Base-by-base conservation (phyloP, 2,113 vertebrate genomes). In the Paradoxurus hermaphroditus region DNA sequence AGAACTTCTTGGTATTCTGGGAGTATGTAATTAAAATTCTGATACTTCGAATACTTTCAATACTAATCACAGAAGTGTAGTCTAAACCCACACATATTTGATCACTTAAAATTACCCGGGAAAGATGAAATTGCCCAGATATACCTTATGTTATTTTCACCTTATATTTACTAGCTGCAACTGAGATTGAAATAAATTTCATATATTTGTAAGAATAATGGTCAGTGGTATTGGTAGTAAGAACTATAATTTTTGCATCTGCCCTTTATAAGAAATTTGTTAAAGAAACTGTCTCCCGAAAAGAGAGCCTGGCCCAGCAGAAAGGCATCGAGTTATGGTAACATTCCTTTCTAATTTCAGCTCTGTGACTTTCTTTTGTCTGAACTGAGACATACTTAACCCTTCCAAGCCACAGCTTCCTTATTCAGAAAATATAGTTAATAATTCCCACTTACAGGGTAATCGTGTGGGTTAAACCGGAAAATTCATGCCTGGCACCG, bases 181-280 rank as follows among this genome's bases (percentile, higher is more conserved):
- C 49, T 68, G 72, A 96, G 53, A 10, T 87, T 96, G 41, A 94
- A 75, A 75, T 81, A 91, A 72, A 88, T 77, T 88, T 96, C 34
- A 92, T 25, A 7, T 81, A 78, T 92, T 94, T 95, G 18, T 93
- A 92, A 62, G 8, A 73, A 72, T 73, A 91, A 68, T 82, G 53
- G n/a, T 21, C 63, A 86, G 56, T 49, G 12, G 49, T 89, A 19
- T 83, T 96, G 68, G 83, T 86, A 53, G 15, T 44, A 83, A 81
- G 70, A 91, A 41, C 7, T 46, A 16, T 36, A 93, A 49, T 88
- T 92, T 98, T 65, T 94, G 10, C 59, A 36, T 65, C 36, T 79
- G 5, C 29, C 8, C 3, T 92, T 88, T 70, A 89, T 59, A 86
- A 93, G 51, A 73, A 85, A 46, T 91, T 94, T 91, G 56, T 77